These are phyloP conservation scores for Neodiprion fabricii DNA, from an alignment of 1,140 invertebrate genomes.

Conservation along the genomic window DNA sequence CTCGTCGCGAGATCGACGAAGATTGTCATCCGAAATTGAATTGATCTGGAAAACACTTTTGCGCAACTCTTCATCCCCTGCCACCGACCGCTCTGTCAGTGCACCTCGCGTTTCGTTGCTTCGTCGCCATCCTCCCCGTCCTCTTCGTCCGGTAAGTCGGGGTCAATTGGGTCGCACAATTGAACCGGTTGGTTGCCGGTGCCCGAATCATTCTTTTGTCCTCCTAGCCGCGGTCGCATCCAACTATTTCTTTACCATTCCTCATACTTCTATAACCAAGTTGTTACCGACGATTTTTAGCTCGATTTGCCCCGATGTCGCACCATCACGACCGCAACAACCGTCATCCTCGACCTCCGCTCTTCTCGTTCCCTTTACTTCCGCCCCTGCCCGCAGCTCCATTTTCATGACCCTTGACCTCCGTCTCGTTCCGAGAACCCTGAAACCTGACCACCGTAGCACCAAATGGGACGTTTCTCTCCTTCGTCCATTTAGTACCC, in stretches of 20 bases:
- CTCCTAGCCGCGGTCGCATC: not conserved
- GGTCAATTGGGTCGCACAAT: slow-evolving; percentile 4
- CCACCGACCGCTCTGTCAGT: no score
- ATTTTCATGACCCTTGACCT: not conserved
- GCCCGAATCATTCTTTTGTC: not conserved
- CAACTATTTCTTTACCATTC: not conserved
- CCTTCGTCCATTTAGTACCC: no score
- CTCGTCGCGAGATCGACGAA: no score
- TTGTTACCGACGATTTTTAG: not conserved
- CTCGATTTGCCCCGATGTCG: not conserved
- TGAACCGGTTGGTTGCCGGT: not conserved
- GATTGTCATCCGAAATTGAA: not conserved
- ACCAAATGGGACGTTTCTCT: no score
- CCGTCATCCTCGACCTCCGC: no score
- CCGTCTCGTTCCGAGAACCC: not conserved
- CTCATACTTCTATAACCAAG: not conserved
- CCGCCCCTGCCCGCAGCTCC: no score
- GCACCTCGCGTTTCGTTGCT: no score
- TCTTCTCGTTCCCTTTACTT: no score
- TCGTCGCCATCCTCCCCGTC: no score
- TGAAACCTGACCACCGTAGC: no score
- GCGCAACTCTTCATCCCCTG: not conserved
- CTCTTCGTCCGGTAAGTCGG: not conserved
- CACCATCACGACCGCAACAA: no score
- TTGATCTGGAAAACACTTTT: not conserved